These are phyloP conservation scores for Onychomys arenicola DNA, from an alignment of 2,797 vertebrate genomes.

Conservation along the genomic window DNA sequence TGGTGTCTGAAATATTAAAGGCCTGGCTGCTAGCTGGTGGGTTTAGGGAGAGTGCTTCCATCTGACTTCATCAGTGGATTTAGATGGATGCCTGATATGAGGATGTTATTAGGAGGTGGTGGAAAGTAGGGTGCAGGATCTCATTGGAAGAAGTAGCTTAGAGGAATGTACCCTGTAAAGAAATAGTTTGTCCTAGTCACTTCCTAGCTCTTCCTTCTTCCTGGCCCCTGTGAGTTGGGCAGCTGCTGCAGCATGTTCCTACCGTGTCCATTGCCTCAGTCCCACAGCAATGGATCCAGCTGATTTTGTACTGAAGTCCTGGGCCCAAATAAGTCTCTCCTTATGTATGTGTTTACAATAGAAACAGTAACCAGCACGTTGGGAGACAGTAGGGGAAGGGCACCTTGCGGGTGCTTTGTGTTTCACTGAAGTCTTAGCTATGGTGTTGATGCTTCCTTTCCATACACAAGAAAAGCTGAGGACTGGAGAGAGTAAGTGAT, in stretches of 20 bases:
- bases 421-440: not conserved
- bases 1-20: not conserved
- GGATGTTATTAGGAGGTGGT: not conserved
- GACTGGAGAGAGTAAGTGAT: not conserved
- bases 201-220: not conserved
- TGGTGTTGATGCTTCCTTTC: not conserved
- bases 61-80: not conserved
- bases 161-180: not conserved
- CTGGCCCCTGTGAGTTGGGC: not conserved
- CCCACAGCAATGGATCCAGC: not conserved
- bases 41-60: not conserved
- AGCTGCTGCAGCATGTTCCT: not conserved
- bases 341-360: not conserved
- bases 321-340: not conserved
- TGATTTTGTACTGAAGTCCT: not conserved
- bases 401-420: not conserved
- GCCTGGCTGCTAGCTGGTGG: not conserved
- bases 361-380: not conserved
- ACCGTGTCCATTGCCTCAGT: not conserved
- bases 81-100: not conserved
- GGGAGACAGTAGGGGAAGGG: no score
- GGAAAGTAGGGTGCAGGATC: not conserved
- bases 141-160: not conserved
- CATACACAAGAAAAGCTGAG: constrained; percentile 7
- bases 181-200: not conserved